Percentiles rank a stretch among this genome's conserved stretches.
Evolutionary conservation across 2,797 vertebrate genomes (phyloP).

Genomic region (Typhlichthys eigenmanni): DNA sequence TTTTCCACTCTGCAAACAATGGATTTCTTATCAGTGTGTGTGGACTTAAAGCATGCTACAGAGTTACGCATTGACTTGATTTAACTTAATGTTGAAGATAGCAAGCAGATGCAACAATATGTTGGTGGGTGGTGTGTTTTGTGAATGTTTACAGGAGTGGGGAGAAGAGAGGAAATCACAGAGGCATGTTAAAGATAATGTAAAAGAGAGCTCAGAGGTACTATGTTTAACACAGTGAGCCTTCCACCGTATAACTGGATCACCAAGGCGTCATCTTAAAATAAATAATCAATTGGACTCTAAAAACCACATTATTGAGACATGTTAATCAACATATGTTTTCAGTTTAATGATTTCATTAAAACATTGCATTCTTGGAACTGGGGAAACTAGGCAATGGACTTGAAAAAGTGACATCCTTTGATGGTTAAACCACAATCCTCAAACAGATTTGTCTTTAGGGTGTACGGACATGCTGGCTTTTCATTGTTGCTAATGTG

Average conservation of each 20-base stretch:
- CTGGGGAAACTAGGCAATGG: slow-evolving; percentile 26
- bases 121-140: slow-evolving; percentile 31
- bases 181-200: not conserved
- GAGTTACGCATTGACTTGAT: slow-evolving; percentile 4
- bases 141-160: slow-evolving; percentile 23
- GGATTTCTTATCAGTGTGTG: too few relatives aligned
- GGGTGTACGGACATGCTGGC: slow-evolving; percentile 60
- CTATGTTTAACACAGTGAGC: slow-evolving; percentile 18
- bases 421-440: slow-evolving; percentile 61
- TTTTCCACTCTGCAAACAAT: too few relatives aligned
- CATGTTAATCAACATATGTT: slow-evolving; percentile 36
- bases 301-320: slow-evolving; percentile 38
- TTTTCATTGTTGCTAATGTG: slow-evolving; percentile 63
- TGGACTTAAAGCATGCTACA: too few relatives aligned
- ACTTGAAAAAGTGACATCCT: slow-evolving; percentile 47
- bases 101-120: slow-evolving; percentile 48
- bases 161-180: not conserved
- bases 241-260: slow-evolving; percentile 42
- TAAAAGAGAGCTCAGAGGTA: slow-evolving; percentile 12
- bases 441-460: slow-evolving; percentile 68
- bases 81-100: slow-evolving; percentile 44
- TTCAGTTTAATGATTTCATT: slow-evolving; percentile 33
- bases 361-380: slow-evolving; percentile 27
- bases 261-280: slow-evolving; percentile 40
- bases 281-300: slow-evolving; percentile 40